Conservation (phyloP, 1,140 invertebrate species). For the Bactericera cockerelli region DNA sequence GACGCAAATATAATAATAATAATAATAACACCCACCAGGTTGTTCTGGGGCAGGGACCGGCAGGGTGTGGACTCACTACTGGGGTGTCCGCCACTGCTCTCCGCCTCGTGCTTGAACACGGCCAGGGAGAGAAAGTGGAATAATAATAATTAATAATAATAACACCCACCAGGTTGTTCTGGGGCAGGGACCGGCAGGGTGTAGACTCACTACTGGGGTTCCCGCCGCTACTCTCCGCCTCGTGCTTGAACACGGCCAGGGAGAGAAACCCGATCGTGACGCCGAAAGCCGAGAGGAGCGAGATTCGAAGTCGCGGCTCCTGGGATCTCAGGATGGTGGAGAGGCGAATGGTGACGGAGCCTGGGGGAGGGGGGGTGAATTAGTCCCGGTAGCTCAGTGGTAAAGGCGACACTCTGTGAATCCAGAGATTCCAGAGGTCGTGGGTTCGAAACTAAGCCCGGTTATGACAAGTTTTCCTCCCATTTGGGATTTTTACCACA, state of each 20-base stretch:
- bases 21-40: constrained; percentile 10
- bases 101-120: constrained; percentile 63
- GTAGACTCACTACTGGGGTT: constrained; percentile 51
- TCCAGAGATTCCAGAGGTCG: too few relatives aligned
- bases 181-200: constrained; percentile 33
- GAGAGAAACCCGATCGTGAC: constrained; percentile 66
- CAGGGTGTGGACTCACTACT: constrained; percentile 55
- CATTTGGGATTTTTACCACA: too few relatives aligned
- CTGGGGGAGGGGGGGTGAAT: too few relatives aligned
- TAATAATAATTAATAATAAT: too few relatives aligned
- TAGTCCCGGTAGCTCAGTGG: too few relatives aligned
- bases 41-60: constrained; percentile 24
- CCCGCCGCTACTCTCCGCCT: constrained; percentile 43
- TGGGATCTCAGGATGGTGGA: constrained; percentile 12
- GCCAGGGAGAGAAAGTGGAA: constrained; percentile 70
- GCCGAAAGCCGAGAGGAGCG: constrained; percentile 37
- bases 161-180: constrained; percentile 13
- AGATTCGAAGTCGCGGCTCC: constrained; percentile 32
- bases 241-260: constrained; percentile 63
- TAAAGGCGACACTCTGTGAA: too few relatives aligned
- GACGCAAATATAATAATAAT: too few relatives aligned
- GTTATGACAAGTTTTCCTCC: too few relatives aligned
- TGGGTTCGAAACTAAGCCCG: too few relatives aligned
- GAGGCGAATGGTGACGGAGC: constrained; percentile 18
- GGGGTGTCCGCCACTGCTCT: constrained; percentile 37